Evolutionary conservation across 2,888 invertebrate species (phyloP).

Genomic region (Sycophila texana): DNA sequence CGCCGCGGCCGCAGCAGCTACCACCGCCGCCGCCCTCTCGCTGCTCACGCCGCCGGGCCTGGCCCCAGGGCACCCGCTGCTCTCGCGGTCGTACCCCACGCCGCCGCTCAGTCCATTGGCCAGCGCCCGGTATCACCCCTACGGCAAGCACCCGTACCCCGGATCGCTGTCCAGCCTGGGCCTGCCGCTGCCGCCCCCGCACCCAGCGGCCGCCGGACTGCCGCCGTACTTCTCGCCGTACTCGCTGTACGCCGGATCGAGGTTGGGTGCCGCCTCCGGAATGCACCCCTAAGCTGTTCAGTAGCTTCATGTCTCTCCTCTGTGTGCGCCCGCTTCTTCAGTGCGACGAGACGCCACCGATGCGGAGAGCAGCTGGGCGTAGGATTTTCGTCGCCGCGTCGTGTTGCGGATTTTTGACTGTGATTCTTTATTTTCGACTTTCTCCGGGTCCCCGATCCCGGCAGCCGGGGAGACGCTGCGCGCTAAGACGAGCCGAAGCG

Average conservation of each 20-base stretch:
- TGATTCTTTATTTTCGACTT: slow-evolving; percentile 55
- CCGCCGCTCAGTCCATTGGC: slow-evolving; percentile 92
- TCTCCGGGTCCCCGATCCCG: slow-evolving; percentile 30
- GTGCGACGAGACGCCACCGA: no score
- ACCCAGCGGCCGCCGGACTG: slow-evolving; percentile 78
- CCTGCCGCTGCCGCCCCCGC: slow-evolving; percentile 81
- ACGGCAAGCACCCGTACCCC: slow-evolving; percentile 93
- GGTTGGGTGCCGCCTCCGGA: slow-evolving; percentile 87
- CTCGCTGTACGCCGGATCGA: slow-evolving; percentile 87
- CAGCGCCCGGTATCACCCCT: slow-evolving; percentile 91
- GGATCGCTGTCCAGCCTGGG: slow-evolving; percentile 82
- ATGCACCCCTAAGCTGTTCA: slow-evolving; percentile 81
- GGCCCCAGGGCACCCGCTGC: slow-evolving; percentile 85
- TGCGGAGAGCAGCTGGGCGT: neutral
- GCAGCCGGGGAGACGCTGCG: slow-evolving; percentile 9
- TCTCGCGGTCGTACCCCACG: slow-evolving; percentile 92
- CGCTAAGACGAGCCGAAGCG: no score
- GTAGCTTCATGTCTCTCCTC: neutral
- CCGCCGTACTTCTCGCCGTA: slow-evolving; percentile 93
- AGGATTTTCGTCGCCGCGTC: slow-evolving; percentile 29
- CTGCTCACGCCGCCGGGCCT: slow-evolving; percentile 78
- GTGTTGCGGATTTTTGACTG: slow-evolving; percentile 52
- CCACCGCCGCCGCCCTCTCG: slow-evolving; percentile 73
- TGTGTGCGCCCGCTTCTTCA: no score
- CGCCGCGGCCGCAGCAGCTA: slow-evolving; percentile 78